Percentiles rank a stretch among this genome's conserved stretches.
Conservation (phyloP, 2,888 invertebrate species). For the Agriopis aurantiaria region DNA sequence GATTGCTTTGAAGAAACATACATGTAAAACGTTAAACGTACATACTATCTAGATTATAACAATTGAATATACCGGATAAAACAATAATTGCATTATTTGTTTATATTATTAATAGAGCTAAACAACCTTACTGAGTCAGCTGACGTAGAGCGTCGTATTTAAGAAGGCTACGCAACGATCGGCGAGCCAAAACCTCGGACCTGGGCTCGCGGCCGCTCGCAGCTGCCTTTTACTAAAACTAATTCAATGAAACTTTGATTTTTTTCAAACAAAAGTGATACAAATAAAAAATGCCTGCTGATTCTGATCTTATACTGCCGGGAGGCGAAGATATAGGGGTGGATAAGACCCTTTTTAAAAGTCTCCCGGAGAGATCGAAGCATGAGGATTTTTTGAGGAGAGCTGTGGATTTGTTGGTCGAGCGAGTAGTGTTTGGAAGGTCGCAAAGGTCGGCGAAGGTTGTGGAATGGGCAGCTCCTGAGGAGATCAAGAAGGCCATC, state of each 20-base stretch:
- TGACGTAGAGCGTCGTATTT: slow-evolving; percentile 77
- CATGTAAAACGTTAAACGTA: not conserved
- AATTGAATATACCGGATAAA: slow-evolving; percentile 31
- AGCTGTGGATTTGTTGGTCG: slow-evolving; percentile 90
- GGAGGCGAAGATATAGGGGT: slow-evolving; percentile 65
- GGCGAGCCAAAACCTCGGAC: slow-evolving; percentile 72
- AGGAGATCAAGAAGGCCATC: slow-evolving; percentile 88
- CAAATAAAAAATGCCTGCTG: slow-evolving; percentile 73
- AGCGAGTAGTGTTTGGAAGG: slow-evolving; percentile 91
- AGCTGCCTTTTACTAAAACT: slow-evolving; percentile 52
- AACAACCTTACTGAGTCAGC: slow-evolving; percentile 78
- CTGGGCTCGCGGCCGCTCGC: slow-evolving; percentile 73
- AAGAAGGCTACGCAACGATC: slow-evolving; percentile 73
- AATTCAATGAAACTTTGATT: slow-evolving; percentile 59
- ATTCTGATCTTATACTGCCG: slow-evolving; percentile 76
- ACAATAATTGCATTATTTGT: slow-evolving; percentile 47
- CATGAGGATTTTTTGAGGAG: slow-evolving; percentile 91
- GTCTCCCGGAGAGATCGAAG: slow-evolving; percentile 87
- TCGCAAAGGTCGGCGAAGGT: slow-evolving; percentile 91
- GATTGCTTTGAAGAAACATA: not conserved
- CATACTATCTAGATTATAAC: slow-evolving; percentile 4
- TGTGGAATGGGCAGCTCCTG: slow-evolving; percentile 93
- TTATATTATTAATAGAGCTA: slow-evolving; percentile 53
- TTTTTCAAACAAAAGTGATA: slow-evolving; percentile 52
- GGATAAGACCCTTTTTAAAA: slow-evolving; percentile 80